Percentiles rank a stretch among this genome's conserved stretches.
Evolutionary conservation across 2,113 vertebrate genomes (phyloP).

Genomic region (Siphamia tubifer): DNA sequence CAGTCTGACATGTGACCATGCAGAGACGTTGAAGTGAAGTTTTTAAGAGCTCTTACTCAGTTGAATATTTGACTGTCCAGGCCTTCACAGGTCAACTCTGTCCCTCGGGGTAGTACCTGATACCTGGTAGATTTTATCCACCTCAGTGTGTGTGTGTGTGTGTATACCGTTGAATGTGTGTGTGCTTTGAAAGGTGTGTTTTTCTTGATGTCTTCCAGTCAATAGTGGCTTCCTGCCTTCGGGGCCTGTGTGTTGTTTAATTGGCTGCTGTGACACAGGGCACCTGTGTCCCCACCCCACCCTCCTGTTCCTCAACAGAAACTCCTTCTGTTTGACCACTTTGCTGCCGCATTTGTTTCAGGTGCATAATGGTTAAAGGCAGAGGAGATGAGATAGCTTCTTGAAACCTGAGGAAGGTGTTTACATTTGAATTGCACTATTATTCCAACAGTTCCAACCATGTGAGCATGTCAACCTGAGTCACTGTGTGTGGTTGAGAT

Average conservation of each 20-base stretch:
- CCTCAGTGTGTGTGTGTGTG: conserved; percentile 52
- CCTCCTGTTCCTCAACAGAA: conserved; percentile 35
- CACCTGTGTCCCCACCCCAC: conserved; percentile 70
- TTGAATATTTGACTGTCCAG: conserved; percentile 41
- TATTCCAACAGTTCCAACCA: background rate
- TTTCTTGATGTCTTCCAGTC: conserved; percentile 79
- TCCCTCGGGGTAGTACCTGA: conserved; percentile 77
- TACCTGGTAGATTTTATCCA: conserved; percentile 77
- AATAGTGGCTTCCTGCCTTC: conserved; percentile 79
- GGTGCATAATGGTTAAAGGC: conserved; percentile 48
- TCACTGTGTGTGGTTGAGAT: background rate
- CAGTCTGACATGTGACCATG: background rate
- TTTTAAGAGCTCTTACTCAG: conserved; percentile 57
- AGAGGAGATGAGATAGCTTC: conserved; percentile 57
- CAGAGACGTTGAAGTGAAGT: conserved; percentile 2
- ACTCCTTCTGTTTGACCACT: conserved; percentile 68
- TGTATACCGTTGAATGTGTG: conserved; percentile 51
- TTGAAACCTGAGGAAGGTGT: conserved; percentile 61
- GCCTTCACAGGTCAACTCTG: conserved; percentile 60
- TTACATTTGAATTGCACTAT: conserved; percentile 48
- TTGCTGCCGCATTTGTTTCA: conserved; percentile 69
- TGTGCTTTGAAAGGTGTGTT: conserved; percentile 74
- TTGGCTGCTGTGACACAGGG: conserved; percentile 68
- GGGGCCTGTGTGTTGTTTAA: conserved; percentile 73
- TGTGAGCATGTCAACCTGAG: no score